A percentile compares a stretch with the other conserved stretches of the same genome.
Conservation (phyloP, 2,888 invertebrate species). For the Lithophane socia region DNA sequence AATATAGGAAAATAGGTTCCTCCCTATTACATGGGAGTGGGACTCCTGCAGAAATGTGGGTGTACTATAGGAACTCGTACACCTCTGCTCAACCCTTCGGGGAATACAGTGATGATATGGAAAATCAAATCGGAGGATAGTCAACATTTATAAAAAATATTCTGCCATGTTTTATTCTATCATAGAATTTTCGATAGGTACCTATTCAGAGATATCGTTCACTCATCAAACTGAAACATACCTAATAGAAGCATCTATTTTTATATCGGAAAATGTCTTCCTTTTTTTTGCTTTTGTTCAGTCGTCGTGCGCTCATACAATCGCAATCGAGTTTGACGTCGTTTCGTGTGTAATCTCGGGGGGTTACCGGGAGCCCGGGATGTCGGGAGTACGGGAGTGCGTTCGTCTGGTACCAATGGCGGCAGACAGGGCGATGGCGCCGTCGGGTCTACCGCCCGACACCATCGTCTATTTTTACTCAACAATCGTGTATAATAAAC, state of each 20-base stretch:
- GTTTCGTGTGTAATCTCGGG: constrained; percentile 71
- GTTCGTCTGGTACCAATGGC: constrained; percentile 66
- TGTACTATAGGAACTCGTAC: too few relatives aligned
- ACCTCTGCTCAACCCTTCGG: too few relatives aligned
- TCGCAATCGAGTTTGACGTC: constrained; percentile 71
- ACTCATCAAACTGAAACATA: constrained; percentile 14
- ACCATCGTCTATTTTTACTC: constrained; percentile 73
- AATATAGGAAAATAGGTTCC: too few relatives aligned
- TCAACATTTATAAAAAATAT: constrained; percentile 2
- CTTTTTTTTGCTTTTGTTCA: constrained; percentile 36
- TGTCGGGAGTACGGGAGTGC: constrained; percentile 56
- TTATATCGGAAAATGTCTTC: constrained; percentile 17
- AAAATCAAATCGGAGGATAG: background rate
- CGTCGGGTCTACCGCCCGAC: constrained; percentile 81
- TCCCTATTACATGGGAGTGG: too few relatives aligned
- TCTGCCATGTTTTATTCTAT: background rate
- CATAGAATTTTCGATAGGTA: background rate
- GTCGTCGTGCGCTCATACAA: constrained; percentile 52
- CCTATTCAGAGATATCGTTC: constrained; percentile 6
- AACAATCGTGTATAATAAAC: constrained; percentile 67
- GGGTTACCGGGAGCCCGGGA: constrained; percentile 68
- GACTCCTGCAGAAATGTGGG: too few relatives aligned
- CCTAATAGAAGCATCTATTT: constrained; percentile 25
- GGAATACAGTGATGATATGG: too few relatives aligned
- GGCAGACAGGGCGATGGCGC: constrained; percentile 74